Base-by-base conservation (phyloP, 2,888 invertebrate species). In the Allophyes oxyacanthae region DNA sequence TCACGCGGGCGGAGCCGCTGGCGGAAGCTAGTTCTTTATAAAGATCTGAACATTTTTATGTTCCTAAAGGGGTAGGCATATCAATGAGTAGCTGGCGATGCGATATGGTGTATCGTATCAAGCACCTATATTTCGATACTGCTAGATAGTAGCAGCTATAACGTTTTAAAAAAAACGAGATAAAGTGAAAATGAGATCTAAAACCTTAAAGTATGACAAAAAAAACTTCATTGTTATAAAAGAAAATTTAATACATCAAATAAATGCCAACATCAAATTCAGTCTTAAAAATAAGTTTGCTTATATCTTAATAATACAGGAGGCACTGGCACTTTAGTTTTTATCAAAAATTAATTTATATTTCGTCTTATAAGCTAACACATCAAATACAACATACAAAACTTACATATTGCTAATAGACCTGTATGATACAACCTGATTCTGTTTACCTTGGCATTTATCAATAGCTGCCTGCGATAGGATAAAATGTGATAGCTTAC, bases 221-320 rank as follows among this genome's bases (percentile, higher is more conserved):
- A n/a, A n/a, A n/a, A n/a, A n/a, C 25, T 41, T 11, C 9, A 34
- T 51, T 73, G 33, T 70, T 82, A 82, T 51, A 82, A 87, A 85
- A 85, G 77, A 81, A 86, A 84, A 77, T 91, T 82, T 91, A 91
- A 88, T 91, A 88, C 83, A 85, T 84, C 76, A 84, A 86, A 77
- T 87, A 88, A 88, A 88, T 89, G 92, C 90, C 89, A 91, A 91
- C 86, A 88, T 88, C 78, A 75, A 88, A 81, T 85, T 93, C 92
- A 93, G 92, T 93, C 93, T 93, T 93, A 93, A 89, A 85, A 88
- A 83, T 89, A 91, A 83, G 82, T 87, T 84, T 83, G 82, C 80
- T 83, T 83, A 81, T 70, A 81, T 79, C 80, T 85, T 87, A 89
- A 77, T 84, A 82, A 85, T 89, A 89, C 84, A 84, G 75, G 82